Conservation (phyloP, 2,888 invertebrate genomes). For the Cinara cedri region DNA sequence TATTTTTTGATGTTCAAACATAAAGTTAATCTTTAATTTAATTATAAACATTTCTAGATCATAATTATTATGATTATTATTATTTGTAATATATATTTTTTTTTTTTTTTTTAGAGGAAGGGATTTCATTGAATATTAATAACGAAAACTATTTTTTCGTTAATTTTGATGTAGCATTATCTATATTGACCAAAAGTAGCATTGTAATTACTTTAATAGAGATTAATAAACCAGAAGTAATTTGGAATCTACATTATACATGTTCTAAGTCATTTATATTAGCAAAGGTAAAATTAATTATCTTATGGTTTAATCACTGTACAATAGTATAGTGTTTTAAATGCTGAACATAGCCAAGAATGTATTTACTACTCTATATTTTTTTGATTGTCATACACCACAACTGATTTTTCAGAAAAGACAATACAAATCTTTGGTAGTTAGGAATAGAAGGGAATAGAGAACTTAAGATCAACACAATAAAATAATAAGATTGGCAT, state of each 20-base stretch:
- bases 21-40: background rate
- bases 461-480: too few relatives aligned
- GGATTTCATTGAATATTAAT: constrained; percentile 73
- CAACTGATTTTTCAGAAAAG: too few relatives aligned
- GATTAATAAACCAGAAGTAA: constrained; percentile 74
- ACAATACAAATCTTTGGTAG: too few relatives aligned
- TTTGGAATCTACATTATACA: constrained; percentile 82
- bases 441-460: too few relatives aligned
- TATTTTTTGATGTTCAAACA: too few relatives aligned
- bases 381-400: too few relatives aligned
- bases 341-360: background rate
- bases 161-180: constrained; percentile 70
- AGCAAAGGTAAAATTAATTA: constrained; percentile 42
- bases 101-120: constrained; percentile 65
- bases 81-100: too few relatives aligned
- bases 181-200: constrained; percentile 79
- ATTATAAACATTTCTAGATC: too few relatives aligned
- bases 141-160: constrained; percentile 78
- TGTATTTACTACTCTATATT: background rate
- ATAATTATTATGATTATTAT: too few relatives aligned
- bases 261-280: constrained; percentile 46
- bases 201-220: constrained; percentile 79
- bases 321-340: too few relatives aligned
- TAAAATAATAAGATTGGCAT: too few relatives aligned
- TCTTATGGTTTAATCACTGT: background rate